Conservation (phyloP, 2,888 invertebrate species). For the Trissonchulus sp. region DNA sequence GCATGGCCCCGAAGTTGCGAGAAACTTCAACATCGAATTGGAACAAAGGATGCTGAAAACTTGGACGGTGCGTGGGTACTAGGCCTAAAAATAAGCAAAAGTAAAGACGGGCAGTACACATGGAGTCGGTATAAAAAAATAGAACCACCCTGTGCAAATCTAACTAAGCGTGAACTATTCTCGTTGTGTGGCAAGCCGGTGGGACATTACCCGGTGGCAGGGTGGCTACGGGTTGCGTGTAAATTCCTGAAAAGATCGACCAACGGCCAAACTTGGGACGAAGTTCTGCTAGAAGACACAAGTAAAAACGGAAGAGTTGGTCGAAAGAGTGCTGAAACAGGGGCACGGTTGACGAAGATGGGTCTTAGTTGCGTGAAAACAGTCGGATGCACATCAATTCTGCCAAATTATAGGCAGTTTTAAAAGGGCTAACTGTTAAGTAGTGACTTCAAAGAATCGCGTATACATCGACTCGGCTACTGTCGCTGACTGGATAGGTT, state of each 20-base stretch:
- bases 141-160: neutral
- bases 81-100: neutral
- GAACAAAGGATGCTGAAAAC: neutral
- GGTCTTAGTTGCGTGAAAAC: neutral
- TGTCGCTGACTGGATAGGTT: neutral
- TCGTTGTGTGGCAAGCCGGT: no score
- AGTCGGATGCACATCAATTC: neutral
- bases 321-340: neutral
- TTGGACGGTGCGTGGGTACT: neutral
- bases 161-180: neutral
- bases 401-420: conserved; percentile 3
- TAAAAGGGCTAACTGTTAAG: conserved; percentile 2
- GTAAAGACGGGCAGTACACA: no score
- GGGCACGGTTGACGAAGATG: neutral
- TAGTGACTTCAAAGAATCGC: neutral
- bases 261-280: neutral
- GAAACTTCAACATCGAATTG: neutral
- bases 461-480: neutral
- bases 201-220: no score
- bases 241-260: no score
- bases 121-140: neutral
- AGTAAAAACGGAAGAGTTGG: no score
- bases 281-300: neutral
- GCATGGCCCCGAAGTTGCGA: neutral
- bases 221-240: conserved; percentile 5